Evolutionary conservation across 2,888 invertebrate species (phyloP), one percentile per base, ranked within the genome.

Genomic region (Scrobipalpa costella): DNA sequence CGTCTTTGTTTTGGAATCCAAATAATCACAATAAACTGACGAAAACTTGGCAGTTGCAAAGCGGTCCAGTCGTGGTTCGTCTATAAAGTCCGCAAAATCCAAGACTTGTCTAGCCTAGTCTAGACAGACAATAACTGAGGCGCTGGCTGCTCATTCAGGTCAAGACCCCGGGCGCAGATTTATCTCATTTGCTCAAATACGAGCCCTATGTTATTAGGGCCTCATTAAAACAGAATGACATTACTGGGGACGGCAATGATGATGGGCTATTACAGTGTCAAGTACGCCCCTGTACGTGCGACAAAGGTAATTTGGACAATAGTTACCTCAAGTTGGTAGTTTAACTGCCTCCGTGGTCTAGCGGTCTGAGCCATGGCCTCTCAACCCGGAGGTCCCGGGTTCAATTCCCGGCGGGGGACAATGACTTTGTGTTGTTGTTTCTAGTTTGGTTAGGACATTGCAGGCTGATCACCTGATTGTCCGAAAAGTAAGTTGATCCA

Each of bases 121-220:
- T 60, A 27, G 15, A 60, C 15, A 33, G 15, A 47, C 17, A 11
- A 38, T 57, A 34, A 57, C 57, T 34, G 57, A 57, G 44, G 62
- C 62, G 57, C 44, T 57, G 44, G 47, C 50, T 62, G 34, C 52
- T 27, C 55, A 62, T 62, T 47, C 2, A 33, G 62, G 62, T 62
- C 62, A 62, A 62, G 62, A 57, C 52, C 50, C 61, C 2, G 34
- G 11, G 38, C 38, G 8, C 33, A 52, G 61, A 21, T 52, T 61
- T 52, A 38, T 61, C 27, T 60, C 60, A 61, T 27, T 38, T 13
- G 52, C 21, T 2, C 38, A 19, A 33, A 21, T 33, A 33, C 17
- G 17, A 38, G 36, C 19, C 19, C 33, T 17, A 19, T 36, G 15
- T 55, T 27, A 27, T 15, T 27, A 34, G 52, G 13, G 33, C 33